Evolutionary conservation across 2,113 vertebrate genomes (phyloP), one percentile per base, ranked within the genome.

Genomic region (Casuarius casuarius): DNA sequence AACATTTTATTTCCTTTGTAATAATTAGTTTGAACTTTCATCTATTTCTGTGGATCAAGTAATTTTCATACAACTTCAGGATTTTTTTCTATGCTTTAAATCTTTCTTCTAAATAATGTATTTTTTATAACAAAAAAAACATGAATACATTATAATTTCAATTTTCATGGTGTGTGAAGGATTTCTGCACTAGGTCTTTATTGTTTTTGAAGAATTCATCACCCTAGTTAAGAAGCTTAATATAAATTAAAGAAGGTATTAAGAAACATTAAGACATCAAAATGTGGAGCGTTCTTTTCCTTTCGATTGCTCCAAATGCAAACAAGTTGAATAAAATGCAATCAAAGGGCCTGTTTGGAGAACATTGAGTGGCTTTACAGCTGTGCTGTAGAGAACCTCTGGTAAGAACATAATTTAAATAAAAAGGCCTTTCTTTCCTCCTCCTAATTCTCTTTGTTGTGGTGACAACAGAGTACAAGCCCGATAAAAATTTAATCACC

Each of bases 181-280:
- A 97, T 97, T 98, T 97, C 95, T 97, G 96, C 95, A 86, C 97
- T 98, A 91, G 96, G 95, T 93, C 95, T 98, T 98, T 98, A 98
- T 98, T 98, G 98, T 98, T 98, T 98, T 98, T 98, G 97, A 98
- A 98, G 97, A 98, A 98, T 98, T 98, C 98, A 97, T 97, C 97
- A 95, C 97, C 96, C 97, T 96, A 95, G 98, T 98, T 98, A 98
- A 98, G 98, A 98, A 98, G 98, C 98, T 98, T 98, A 98, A 97
- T 98, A 96, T 96, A 98, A 98, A 98, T 98, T 98, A 98, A 98
- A 98, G 97, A 97, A 98, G 98, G 98, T 98, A 98, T 98, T 98
- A 98, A 97, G 91, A 95, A 97, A 98, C 98, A 98, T 98, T 97
- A 98, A 98, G 98, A 98, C 98, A 98, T 98, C 98, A 98, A 98